These are phyloP conservation scores for Babyrousa celebensis DNA, from an alignment of 2,797 vertebrate species.

Conservation along the genomic window DNA sequence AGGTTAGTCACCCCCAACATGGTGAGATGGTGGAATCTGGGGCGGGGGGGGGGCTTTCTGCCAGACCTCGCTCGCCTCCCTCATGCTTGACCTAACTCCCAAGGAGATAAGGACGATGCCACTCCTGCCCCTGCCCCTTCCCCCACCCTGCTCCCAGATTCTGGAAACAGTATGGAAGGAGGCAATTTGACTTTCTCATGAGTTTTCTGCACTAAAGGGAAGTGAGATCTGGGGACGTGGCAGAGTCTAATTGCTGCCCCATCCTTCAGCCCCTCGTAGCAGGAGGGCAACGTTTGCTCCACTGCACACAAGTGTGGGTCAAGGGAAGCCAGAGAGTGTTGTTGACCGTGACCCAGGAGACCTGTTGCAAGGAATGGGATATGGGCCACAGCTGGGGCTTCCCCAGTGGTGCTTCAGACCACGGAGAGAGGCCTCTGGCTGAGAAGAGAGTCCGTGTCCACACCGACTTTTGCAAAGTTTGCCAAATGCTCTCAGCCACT, in stretches of 20 bases:
- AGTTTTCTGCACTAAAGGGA: background rate
- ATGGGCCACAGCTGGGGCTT: slow-evolving; percentile 78
- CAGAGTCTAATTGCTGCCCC: background rate
- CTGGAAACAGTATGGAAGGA: background rate
- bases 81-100: background rate
- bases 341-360: slow-evolving; percentile 73
- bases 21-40: background rate
- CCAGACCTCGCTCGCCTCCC: background rate
- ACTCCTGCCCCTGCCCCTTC: background rate
- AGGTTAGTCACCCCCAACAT: background rate
- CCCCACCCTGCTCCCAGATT: background rate
- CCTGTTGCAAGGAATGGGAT: slow-evolving; percentile 78
- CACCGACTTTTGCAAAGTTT: background rate
- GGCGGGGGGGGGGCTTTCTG: slow-evolving; percentile 6
- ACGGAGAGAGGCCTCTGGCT: too few species aligned
- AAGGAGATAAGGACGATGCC: slow-evolving; percentile 61
- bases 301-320: slow-evolving; percentile 2
- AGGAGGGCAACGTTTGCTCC: background rate
- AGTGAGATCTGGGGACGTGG: background rate
- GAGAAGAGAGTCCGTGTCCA: rapidly evolving
- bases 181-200: background rate
- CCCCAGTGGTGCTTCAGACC: slow-evolving; percentile 81
- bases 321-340: slow-evolving; percentile 24
- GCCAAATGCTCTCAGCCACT: background rate
- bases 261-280: background rate